Conservation (phyloP, 2,797 vertebrate genomes). For the Danio tinwini region DNA sequence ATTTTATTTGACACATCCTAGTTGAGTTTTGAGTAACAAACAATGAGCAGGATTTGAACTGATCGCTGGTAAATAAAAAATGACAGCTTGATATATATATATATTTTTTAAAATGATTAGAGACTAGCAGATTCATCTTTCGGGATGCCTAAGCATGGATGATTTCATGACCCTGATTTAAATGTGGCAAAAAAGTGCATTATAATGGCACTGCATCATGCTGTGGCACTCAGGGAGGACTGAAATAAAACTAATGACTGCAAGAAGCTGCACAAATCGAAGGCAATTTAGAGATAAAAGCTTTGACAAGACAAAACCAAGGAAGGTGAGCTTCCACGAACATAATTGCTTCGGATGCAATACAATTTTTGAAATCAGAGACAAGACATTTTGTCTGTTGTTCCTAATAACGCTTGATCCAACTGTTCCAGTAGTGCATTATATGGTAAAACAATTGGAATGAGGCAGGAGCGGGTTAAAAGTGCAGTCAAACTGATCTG, state of each 20-base stretch:
- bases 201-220: conserved; percentile 6
- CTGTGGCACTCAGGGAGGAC: conserved; percentile 39
- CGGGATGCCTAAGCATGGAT: conserved; percentile 19
- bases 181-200: conserved; percentile 37
- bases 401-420: conserved; percentile 10
- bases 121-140: background rate
- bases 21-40: background rate
- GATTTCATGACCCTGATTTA: conserved; percentile 40
- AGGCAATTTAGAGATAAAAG: conserved; percentile 55
- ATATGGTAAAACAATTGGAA: background rate
- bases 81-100: background rate
- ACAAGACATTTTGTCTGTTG: conserved; percentile 44
- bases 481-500: background rate
- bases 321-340: conserved; percentile 19
- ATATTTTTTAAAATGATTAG: background rate
- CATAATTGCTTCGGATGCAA: conserved; percentile 43
- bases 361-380: conserved; percentile 46
- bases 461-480: background rate
- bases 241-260: conserved; percentile 44
- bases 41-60: background rate
- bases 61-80: background rate
- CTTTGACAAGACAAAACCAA: conserved; percentile 37
- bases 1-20: too few species aligned
- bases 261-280: conserved; percentile 44
- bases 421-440: background rate